These are phyloP conservation scores for Rhabdornis inornatus DNA, from an alignment of 2,113 vertebrate genomes.

Conservation along the genomic window DNA sequence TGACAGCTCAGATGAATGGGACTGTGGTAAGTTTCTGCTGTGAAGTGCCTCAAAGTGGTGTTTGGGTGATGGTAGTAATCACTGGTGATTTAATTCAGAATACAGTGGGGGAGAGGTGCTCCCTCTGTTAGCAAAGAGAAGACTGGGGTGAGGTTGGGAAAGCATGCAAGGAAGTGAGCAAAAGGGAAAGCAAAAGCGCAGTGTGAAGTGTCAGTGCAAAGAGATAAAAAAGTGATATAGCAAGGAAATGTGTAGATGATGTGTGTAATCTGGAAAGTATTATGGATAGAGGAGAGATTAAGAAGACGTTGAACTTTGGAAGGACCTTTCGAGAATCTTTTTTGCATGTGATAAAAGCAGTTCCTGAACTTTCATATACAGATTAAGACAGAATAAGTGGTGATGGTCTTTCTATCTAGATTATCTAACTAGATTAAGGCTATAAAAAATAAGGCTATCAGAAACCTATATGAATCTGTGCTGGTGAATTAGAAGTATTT, in stretches of 20 bases:
- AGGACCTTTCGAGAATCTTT: background rate
- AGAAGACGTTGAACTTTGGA: background rate
- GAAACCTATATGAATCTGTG: background rate
- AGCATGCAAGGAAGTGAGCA: background rate
- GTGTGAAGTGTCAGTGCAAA: background rate
- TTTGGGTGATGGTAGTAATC: background rate
- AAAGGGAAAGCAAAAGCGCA: background rate
- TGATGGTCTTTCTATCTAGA: background rate
- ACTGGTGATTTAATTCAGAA: background rate
- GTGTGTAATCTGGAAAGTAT: background rate
- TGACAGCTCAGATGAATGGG: slow-evolving; percentile 95
- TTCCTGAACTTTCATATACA: background rate
- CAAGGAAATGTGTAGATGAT: background rate
- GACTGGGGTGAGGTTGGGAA: background rate
- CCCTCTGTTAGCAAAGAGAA: background rate
- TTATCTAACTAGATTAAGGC: background rate
- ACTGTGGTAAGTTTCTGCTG: slow-evolving; percentile 80
- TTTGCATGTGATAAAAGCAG: background rate
- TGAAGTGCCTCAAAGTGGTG: background rate
- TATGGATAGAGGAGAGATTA: background rate
- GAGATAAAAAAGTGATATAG: background rate
- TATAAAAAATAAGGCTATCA: background rate
- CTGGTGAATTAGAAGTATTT: background rate
- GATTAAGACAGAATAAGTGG: background rate
- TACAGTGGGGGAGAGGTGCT: background rate